These are phyloP conservation scores for Ammodytes dubius DNA, from an alignment of 2,113 vertebrate species.

Conservation along the genomic window DNA sequence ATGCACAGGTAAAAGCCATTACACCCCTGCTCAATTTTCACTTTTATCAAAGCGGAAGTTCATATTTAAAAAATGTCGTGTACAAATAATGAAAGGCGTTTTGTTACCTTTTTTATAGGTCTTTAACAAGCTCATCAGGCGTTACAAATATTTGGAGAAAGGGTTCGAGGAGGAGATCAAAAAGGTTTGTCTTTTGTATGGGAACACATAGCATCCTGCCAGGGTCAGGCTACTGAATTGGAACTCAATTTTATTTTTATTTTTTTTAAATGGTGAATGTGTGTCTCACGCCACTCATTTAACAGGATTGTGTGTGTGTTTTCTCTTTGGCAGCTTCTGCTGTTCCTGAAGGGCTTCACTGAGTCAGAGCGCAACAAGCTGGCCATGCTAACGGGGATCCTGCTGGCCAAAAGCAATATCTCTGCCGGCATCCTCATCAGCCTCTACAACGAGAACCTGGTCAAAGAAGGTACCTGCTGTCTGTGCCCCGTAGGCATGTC, in stretches of 20 bases:
- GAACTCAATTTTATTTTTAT: too few species aligned
- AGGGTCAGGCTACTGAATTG: neutral
- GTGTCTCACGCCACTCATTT: constrained; percentile 7
- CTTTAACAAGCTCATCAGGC: constrained; percentile 99
- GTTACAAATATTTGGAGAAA: constrained; percentile 98
- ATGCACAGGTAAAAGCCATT: constrained; percentile 90
- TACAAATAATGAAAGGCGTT: constrained; percentile 82
- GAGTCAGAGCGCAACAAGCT: constrained; percentile 98
- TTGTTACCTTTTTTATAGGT: constrained; percentile 82
- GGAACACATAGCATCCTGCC: neutral
- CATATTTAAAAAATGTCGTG: constrained; percentile 51
- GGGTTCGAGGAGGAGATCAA: constrained; percentile 99
- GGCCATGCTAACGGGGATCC: constrained; percentile 97
- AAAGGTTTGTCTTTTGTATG: constrained; percentile 87
- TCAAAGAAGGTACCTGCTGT: constrained; percentile 92
- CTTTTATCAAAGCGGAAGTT: neutral
- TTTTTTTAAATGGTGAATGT: neutral
- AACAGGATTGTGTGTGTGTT: constrained; percentile 28
- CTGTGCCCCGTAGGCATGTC: neutral
- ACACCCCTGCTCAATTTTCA: neutral
- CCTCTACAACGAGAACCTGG: constrained; percentile 97
- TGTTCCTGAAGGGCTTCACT: constrained; percentile 98
- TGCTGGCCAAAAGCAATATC: constrained; percentile 94
- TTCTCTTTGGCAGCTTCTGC: constrained; percentile 89
- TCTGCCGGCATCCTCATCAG: constrained; percentile 96